Evolutionary conservation across 1,140 invertebrate genomes (phyloP), one percentile per base, ranked within the genome.

Genomic region (Micrasema minimum): DNA sequence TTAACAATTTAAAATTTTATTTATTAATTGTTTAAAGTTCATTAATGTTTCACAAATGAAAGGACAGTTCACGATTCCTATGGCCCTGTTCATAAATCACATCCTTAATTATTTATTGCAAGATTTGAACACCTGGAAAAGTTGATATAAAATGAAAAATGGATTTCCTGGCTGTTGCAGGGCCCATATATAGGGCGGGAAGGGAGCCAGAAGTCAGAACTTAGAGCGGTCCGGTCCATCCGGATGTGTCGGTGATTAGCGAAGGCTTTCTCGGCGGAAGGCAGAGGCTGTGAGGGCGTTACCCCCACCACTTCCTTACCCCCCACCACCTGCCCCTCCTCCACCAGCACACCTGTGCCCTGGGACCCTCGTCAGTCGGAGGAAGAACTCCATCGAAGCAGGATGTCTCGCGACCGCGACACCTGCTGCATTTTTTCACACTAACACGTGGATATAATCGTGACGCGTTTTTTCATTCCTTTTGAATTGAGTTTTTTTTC

Each of bases 261-360:
- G 51, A 23, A 55, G 26, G 51, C 12, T 31, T 2, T 31, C 26
- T 4, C 26, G 26, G 26, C 26, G 26, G 26, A 31, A 31, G 26
- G 26, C 7, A 22, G 53, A 37, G 53, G 26, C 53, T 45, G 59
- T 22, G 59, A 64, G 67, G 67, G 23, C 57, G 67, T 69, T 69
- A 69, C 67, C 67, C 45, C 41, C 43, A 11, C 41, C 57, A 23
- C 53, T 59, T 59, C 66, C 66, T 43, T 38, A 16, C 31, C 55
- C 45, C 26, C 18, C 55, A 9, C 37, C 9, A 41, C 14, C n/a
- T 48, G 7, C 1, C 23, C 37, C 20, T 11, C 37, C 37, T 9
- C 50, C 38, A 20, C 38, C 16, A 2, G 38, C 55, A 20, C 7
- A 10, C 55, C 38, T 22, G 35, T 2, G 7, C 2, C 62, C 26